Base-by-base conservation (phyloP, 1,140 invertebrate genomes). In the Halictus rubicundus region DNA sequence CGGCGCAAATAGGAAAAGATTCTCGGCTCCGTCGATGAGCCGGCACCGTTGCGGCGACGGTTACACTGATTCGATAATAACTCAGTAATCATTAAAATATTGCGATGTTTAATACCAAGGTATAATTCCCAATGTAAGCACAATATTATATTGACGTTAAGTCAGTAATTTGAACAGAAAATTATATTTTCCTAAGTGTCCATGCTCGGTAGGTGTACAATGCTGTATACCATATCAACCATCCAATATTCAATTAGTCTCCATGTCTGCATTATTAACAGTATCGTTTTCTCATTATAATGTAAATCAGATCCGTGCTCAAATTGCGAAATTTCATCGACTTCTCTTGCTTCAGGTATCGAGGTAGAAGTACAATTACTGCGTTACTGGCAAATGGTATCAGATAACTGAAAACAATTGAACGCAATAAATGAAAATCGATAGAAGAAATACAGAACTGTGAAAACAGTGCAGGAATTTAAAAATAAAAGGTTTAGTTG, bases 241-340 rank as follows among this genome's bases (percentile, higher is more conserved):
- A 27, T 68, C 39, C 32, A 1, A 65, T 61, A 61, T 73, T 64
- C 23, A 73, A 73, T 49, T 63, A 27, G 32, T 19, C 10, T 16
- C 16, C 27, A 25, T 42, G 23, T n/a, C n/a, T 6, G 23, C 39
- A 1, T 57, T 25, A 75, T 75, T 27, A 75, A 75, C 37, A 9
- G 9, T 42, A 68, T 59, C 27, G 64, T 8, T 16, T 68, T 10
- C 19, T 64, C 49, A 68, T 68, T 59, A 52, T 64, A n/a, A 5
- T 54, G 27, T 49, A 64, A 75, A 27, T 23, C 19, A 68, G 21
- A 64, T 25, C n/a, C 32, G 1, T 7, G 10, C 25, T 39, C 3
- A n/a, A 65, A 65, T 65, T 6, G 2, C 19, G 25, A 46, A 72
- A 59, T 3, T 16, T 14, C 25, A 37, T 63, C 60, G 10, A 32